Evolutionary conservation across 2,888 invertebrate genomes (phyloP).

Genomic region (Archaeoteleia sp.): DNA sequence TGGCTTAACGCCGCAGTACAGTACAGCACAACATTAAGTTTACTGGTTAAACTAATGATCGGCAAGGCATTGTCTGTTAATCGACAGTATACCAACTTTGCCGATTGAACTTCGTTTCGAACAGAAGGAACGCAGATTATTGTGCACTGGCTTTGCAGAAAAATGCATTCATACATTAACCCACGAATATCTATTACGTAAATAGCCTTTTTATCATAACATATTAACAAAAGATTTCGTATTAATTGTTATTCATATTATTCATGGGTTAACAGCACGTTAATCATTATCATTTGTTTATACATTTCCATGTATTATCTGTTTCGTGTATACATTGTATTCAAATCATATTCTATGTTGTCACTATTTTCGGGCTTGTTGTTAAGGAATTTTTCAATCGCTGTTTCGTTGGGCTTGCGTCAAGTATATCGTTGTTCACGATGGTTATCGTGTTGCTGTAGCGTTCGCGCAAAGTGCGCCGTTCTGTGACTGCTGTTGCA

Average conservation of each 20-base stretch:
- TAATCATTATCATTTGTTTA: constrained; percentile 27
- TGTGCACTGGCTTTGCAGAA: constrained; percentile 55
- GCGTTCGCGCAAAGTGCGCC: constrained; percentile 30
- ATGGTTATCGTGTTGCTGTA: constrained; percentile 34
- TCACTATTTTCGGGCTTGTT: constrained; percentile 16
- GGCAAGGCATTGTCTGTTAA: constrained; percentile 36
- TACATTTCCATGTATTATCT: constrained; percentile 9
- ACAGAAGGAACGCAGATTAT: constrained; percentile 37
- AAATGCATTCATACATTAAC: constrained; percentile 49
- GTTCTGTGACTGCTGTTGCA: constrained; percentile 46
- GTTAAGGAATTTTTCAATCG: constrained; percentile 26
- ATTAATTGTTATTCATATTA: constrained; percentile 13
- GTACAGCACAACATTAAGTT: constrained; percentile 33
- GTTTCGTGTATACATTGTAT: constrained; percentile 17
- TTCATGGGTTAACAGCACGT: constrained; percentile 43
- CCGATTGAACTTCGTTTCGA: constrained; percentile 33
- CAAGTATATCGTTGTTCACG: constrained; percentile 26
- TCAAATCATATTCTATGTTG: constrained; percentile 23
- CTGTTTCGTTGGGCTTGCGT: constrained; percentile 52
- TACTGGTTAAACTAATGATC: constrained; percentile 39
- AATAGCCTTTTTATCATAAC: constrained; percentile 2
- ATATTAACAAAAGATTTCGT: not conserved
- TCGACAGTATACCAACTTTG: constrained; percentile 35
- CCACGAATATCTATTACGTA: constrained; percentile 31
- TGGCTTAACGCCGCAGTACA: constrained; percentile 49